These are phyloP conservation scores for Itoplectis maculator DNA, from an alignment of 2,888 invertebrate species.

Conservation along the genomic window DNA sequence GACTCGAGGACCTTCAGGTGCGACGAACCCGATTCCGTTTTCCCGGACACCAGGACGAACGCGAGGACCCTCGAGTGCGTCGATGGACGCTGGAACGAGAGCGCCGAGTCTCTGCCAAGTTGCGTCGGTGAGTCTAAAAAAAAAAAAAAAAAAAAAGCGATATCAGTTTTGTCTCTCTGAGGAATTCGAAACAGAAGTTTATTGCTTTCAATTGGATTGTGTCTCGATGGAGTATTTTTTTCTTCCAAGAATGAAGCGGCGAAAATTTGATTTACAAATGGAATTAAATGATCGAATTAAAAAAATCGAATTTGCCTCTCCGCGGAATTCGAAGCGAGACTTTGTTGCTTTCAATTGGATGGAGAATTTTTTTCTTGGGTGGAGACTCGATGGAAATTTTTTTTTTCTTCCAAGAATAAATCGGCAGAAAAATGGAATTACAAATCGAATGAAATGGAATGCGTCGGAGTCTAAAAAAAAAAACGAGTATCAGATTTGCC, in stretches of 20 bases:
- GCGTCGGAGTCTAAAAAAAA: no score
- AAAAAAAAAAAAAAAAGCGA: constrained; percentile 8
- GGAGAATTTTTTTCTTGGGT: background rate
- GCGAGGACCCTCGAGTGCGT: constrained; percentile 88
- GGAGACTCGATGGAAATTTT: no score
- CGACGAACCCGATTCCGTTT: constrained; percentile 87
- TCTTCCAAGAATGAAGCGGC: no score
- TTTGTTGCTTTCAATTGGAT: background rate
- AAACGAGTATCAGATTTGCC: no score
- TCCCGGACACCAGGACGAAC: constrained; percentile 88
- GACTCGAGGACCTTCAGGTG: constrained; percentile 90
- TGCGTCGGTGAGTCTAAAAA: constrained; percentile 86
- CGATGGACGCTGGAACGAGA: constrained; percentile 88
- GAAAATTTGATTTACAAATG: no score
- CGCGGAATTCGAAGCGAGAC: no score
- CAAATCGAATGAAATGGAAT: no score
- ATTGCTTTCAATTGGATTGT: background rate
- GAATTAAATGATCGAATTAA: no score
- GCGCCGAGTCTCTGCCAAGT: constrained; percentile 85
- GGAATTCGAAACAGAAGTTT: background rate
- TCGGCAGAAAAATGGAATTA: no score
- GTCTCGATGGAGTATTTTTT: background rate
- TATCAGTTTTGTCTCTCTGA: no score
- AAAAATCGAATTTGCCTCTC: no score
- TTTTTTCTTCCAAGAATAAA: no score